Evolutionary conservation across 2,113 vertebrate species (phyloP).

Genomic region (Odontesthes bonariensis): DNA sequence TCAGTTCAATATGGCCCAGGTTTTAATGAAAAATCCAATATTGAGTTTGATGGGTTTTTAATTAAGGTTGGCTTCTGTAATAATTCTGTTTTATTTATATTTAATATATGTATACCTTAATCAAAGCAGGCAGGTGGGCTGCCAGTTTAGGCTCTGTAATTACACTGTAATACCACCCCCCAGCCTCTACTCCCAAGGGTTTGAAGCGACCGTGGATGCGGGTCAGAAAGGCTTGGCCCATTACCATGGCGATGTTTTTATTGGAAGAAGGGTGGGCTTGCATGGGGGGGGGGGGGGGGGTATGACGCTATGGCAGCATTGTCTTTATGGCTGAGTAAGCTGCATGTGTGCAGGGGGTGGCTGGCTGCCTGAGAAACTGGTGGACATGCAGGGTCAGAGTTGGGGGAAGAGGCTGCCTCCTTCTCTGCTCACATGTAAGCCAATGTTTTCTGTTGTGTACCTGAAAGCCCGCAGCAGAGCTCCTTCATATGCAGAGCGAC

Average conservation of each 20-base stretch:
- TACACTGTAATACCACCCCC: constrained; percentile 43
- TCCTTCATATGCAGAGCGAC: constrained; percentile 33
- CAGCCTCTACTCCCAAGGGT: constrained; percentile 26
- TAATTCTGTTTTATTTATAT: constrained; percentile 15
- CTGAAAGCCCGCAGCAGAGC: constrained; percentile 18
- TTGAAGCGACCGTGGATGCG: constrained; percentile 55
- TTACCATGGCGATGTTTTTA: constrained; percentile 82
- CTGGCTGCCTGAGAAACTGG: constrained; percentile 53
- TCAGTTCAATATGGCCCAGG: constrained; percentile 20
- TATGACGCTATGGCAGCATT: constrained; percentile 59
- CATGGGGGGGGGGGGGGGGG: constrained; percentile 20
- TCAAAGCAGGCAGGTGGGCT: constrained; percentile 40
- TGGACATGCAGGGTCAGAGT: constrained; percentile 56
- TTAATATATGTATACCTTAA: background rate
- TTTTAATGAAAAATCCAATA: constrained; percentile 34
- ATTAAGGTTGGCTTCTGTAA: constrained; percentile 45
- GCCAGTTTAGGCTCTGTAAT: constrained; percentile 54
- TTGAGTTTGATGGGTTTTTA: constrained; percentile 48
- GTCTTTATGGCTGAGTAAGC: constrained; percentile 78
- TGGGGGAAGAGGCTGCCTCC: constrained; percentile 37
- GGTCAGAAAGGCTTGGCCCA: constrained; percentile 78
- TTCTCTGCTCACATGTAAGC: constrained; percentile 21
- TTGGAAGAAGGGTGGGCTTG: constrained; percentile 63
- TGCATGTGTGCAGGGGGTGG: constrained; percentile 53
- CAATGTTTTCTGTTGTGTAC: constrained; percentile 6